phyloP scores from a whole-genome alignment of 37 sponge, comb jelly and placozoan genomes.

The Chondrilla cf. caribensis region DNA sequence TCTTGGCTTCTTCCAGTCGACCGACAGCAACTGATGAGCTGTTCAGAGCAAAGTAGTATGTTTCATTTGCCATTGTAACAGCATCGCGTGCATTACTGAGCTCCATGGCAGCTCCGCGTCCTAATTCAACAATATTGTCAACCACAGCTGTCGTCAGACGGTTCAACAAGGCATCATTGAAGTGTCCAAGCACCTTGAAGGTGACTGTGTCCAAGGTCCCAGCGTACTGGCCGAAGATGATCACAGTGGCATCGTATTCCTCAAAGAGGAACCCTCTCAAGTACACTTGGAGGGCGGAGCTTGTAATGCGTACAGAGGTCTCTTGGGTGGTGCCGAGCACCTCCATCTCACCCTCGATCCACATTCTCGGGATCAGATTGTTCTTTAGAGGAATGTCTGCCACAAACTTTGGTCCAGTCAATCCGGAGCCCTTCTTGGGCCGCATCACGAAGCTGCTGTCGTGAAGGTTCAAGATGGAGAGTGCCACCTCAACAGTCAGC shows the following conservation, averaged over 20 bases:
- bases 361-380: background rate
- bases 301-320: background rate
- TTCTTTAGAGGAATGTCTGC: background rate
- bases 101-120: background rate
- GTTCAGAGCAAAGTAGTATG: conserved; percentile 11
- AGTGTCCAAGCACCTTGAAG: background rate
- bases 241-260: conserved; percentile 15
- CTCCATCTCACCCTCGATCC: conserved; percentile 2
- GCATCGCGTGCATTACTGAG: background rate
- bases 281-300: background rate
- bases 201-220: background rate
- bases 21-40: no score
- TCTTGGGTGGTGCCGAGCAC: background rate
- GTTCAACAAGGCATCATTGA: background rate
- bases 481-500: background rate
- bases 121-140: background rate
- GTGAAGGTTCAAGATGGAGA: background rate
- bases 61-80: background rate
- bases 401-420: background rate
- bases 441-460: background rate
- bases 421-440: background rate
- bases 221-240: background rate
- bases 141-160: background rate
- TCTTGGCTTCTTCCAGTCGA: background rate
- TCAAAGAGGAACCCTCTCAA: conserved; percentile 15